Evolutionary conservation across 2,888 invertebrate genomes (phyloP), one percentile per base, ranked within the genome.

Genomic region (Oithona nana): DNA sequence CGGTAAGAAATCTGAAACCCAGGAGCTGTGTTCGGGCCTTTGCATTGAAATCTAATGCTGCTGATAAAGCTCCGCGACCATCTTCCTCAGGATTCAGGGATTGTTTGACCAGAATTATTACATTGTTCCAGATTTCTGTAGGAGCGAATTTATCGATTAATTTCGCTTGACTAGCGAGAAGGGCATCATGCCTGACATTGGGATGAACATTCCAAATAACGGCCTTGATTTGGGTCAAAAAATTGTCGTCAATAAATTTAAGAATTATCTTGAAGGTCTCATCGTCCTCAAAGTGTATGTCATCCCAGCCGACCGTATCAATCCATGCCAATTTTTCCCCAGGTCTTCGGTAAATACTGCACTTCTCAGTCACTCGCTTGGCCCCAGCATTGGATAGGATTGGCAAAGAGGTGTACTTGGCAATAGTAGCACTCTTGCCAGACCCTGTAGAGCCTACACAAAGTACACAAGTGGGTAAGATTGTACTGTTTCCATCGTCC

Each of bases 251-350:
- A 52, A 61, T 61, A 22, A 61, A 61, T 30, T 26, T 28, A 16
- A 61, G 61, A 16, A 61, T 30, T 6, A 54, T 30, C 30, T 61
- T 51, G 52, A 61, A 61, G 28, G 28, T 61, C n/a, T 61, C 61
- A 22, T 30, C 1, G 26, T 57, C 57, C 30, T 51, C 20, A 30
- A 28, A 28, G 1, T 61, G 49, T 1, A 26, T 16, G 22, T 61
- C 61, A 54, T 61, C 61, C 30, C 54, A 61, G 20, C 61, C 61
- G 16, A 61, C 61, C 11, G 61, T 52, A 54, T 61, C 61, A 8
- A 61, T 31, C 61, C 61, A 61, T 6, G 20, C 61, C n/a, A 26
- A 1, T 13, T 30, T 4, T 1, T 57, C 57, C 20, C 16, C 11
- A 6, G 26, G 26, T 24, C 28, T 26, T n/a, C 16, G 26, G 26